Evolutionary conservation across 2,113 vertebrate genomes (phyloP).

Genomic region (Marmota monax): DNA sequence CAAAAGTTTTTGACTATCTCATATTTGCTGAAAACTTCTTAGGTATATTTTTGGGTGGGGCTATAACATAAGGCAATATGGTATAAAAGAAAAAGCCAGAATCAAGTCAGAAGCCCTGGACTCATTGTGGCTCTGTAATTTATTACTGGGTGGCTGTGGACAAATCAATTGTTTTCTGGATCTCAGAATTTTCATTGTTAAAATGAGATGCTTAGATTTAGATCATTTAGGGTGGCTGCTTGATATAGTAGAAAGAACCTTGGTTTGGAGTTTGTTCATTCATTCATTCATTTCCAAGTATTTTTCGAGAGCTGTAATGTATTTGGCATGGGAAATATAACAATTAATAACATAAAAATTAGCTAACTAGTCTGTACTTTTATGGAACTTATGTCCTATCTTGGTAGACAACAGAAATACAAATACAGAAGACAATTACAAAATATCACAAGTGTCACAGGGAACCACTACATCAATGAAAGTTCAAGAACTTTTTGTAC

Average conservation of each 20-base stretch:
- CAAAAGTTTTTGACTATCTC: background rate
- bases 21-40: constrained; percentile 29
- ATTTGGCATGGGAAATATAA: constrained; percentile 20
- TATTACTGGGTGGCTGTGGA: background rate
- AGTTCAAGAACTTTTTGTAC: too few species aligned
- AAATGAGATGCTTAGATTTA: constrained; percentile 29
- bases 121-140: background rate
- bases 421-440: constrained; percentile 25
- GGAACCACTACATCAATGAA: too few species aligned
- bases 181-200: constrained; percentile 21
- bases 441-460: background rate
- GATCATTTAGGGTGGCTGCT: constrained; percentile 6
- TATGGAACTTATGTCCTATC: background rate
- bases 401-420: constrained; percentile 30
- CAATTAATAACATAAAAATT: constrained; percentile 12
- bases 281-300: background rate
- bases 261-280: constrained; percentile 46
- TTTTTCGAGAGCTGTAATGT: constrained; percentile 22
- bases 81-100: constrained; percentile 33
- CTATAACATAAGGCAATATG: constrained; percentile 7
- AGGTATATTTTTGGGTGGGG: background rate
- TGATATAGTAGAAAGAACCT: constrained; percentile 28
- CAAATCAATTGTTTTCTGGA: constrained; percentile 40
- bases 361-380: constrained; percentile 13
- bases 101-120: constrained; percentile 31